Evolutionary conservation across 2,888 invertebrate genomes (phyloP), one percentile per base, ranked within the genome.

Genomic region (Cantharis flavilabris): DNA sequence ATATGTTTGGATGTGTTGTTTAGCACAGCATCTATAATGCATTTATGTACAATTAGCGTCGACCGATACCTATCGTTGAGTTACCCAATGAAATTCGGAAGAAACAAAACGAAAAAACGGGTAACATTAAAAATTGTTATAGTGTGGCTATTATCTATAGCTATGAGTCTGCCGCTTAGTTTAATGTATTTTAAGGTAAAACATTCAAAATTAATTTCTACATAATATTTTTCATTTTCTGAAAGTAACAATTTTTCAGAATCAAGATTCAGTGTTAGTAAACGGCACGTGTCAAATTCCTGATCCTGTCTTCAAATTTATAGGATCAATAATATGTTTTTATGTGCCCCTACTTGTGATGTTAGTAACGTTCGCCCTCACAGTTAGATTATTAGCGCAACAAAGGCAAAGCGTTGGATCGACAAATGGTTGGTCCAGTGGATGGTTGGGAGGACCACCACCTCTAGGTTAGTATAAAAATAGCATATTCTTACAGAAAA

Each of bases 1-100:
- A 96, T 98, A 82, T 97, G 97, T 84, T 91, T 98, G 85, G 98
- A 98, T 89, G 98, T 98, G 2, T 90, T 98, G 1, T 97, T 98
- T 87, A 98, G 98, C 89, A 98, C 98, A 0, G 97, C 98, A 1
- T 97, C 97, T 81, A 98, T 98, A 84, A 96, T 98, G 93, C 98
- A 99, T 88, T 91, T 98, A 65, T 98, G 98, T 87, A 98, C 98
- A 64, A 98, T 98, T 86, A 97, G 98, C 80, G 94, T 98, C 79
- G 98, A 98, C 89, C 93, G 98, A 85, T 98, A 97, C 88, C 92
- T 98, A 70, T 97, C 97, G 26, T 91, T 97, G 73, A 92, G 97
- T 20, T 97, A 97, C 85, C 98, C 98, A 0, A 97, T 98, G 95
- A 94, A 95, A 85, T 97, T 96, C 84, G 96, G 96, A 49, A 91